Conservation (phyloP, 2,113 vertebrate genomes). For the Psophia crepitans region DNA sequence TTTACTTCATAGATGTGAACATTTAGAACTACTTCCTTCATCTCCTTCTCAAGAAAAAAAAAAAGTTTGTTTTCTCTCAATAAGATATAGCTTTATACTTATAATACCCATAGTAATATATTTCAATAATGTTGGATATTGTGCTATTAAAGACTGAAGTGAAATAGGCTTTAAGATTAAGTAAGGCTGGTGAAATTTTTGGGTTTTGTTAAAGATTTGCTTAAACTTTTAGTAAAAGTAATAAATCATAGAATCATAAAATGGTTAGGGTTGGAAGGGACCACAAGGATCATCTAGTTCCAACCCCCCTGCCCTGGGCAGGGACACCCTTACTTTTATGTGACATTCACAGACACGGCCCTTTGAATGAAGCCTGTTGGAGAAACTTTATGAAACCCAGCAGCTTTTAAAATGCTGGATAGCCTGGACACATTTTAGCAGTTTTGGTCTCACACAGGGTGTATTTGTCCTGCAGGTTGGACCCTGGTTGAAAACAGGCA, state of each 20-base stretch:
- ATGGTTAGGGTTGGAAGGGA: too few species aligned
- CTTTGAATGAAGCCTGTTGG: background rate
- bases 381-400: background rate
- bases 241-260: too few species aligned
- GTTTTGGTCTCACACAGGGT: background rate
- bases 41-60: background rate
- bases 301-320: too few species aligned
- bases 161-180: background rate
- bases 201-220: background rate
- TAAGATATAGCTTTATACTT: background rate
- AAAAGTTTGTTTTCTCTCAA: background rate
- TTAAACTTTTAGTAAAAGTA: background rate
- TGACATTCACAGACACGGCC: background rate
- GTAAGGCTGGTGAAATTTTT: background rate
- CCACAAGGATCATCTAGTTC: too few species aligned
- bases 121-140: background rate
- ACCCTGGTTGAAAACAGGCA: background rate
- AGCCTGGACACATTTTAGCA: background rate
- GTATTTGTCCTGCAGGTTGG: background rate
- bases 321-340: too few species aligned
- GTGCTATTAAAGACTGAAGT: background rate
- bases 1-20: background rate
- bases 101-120: background rate
- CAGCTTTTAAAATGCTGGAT: background rate
- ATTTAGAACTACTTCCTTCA: background rate